phyloP scores from a whole-genome alignment of 2,797 vertebrate species.

The Pristis pectinata region DNA sequence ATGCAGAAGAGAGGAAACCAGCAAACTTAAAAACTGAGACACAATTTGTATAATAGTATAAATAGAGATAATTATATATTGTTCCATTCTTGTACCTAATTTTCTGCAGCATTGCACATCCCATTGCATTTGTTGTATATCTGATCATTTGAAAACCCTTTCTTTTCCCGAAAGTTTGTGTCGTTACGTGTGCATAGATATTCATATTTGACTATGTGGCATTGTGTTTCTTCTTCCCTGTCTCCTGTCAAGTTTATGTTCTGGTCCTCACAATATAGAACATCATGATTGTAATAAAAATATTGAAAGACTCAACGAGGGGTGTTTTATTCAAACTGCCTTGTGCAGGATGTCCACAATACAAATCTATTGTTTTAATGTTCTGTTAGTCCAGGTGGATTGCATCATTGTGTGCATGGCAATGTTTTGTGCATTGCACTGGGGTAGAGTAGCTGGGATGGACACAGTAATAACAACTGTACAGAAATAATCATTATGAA shows the following conservation, averaged over 20 bases:
- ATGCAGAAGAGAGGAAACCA: neutral
- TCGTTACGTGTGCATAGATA: neutral
- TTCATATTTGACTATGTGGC: neutral
- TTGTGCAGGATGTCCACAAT: neutral
- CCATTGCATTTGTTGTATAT: neutral
- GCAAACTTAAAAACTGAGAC: neutral
- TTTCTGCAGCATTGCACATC: neutral
- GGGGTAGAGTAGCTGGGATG: neutral
- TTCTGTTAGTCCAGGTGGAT: slow-evolving; percentile 2
- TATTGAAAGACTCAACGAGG: neutral
- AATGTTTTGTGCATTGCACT: neutral
- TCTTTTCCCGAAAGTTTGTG: neutral
- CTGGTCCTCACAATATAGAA: no score
- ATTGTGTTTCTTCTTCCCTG: neutral
- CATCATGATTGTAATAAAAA: neutral
- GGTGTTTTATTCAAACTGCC: neutral
- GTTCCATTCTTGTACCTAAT: neutral
- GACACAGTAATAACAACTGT: neutral
- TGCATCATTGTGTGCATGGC: neutral
- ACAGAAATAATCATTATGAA: neutral
- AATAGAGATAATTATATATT: no score
- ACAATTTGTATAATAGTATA: no score
- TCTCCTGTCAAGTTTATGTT: neutral
- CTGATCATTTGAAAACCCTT: neutral
- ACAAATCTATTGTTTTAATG: neutral